Evolutionary conservation across 2,888 invertebrate species (phyloP).

Genomic region (Sarcophaga variegata): DNA sequence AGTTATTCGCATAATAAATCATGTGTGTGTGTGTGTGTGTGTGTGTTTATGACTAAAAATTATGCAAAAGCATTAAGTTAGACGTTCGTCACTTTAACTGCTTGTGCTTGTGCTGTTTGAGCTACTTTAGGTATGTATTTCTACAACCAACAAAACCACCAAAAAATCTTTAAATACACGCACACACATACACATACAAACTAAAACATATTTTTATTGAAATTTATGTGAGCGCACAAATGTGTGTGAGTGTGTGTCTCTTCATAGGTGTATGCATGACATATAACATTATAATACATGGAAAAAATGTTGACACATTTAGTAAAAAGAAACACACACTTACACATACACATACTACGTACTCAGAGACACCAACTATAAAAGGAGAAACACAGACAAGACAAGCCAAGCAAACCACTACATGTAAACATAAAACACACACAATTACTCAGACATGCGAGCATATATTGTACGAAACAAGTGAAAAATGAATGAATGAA

Average conservation of each 20-base stretch:
- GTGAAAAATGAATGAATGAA: neutral
- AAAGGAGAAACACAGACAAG: slow-evolving; percentile 10
- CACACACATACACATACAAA: too few species aligned
- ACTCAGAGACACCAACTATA: neutral
- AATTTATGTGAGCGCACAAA: neutral
- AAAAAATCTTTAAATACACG: slow-evolving; percentile 13
- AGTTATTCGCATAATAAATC: neutral
- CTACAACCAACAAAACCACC: slow-evolving; percentile 52
- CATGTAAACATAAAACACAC: neutral
- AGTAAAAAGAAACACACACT: slow-evolving; percentile 4
- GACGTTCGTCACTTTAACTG: slow-evolving; percentile 64
- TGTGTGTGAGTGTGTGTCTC: neutral
- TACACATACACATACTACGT: neutral
- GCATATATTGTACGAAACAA: too few species aligned
- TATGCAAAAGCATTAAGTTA: slow-evolving; percentile 60
- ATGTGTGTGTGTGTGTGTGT: neutral
- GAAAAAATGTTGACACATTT: slow-evolving; percentile 49
- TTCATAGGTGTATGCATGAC: neutral
- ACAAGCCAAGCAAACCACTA: neutral
- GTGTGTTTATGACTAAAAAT: slow-evolving; percentile 43
- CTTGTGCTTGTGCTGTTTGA: slow-evolving; percentile 48
- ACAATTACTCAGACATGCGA: neutral
- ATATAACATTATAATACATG: neutral
- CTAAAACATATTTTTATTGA: neutral
- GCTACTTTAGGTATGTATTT: slow-evolving; percentile 58